phyloP scores from a whole-genome alignment of 2,797 vertebrate genomes.

The Crenichthys baileyi region DNA sequence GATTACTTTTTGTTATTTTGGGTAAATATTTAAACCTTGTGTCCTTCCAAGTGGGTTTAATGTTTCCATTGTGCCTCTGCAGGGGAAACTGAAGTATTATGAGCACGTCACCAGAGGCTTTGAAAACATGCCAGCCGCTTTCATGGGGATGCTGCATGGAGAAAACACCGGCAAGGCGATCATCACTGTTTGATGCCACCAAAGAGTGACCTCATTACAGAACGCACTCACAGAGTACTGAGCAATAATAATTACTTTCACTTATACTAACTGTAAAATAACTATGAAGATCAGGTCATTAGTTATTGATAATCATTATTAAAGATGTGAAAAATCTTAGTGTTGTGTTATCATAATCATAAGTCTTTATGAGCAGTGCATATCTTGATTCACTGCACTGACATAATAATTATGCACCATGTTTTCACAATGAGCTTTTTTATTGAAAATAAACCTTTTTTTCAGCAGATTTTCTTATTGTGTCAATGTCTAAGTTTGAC shows the following conservation, averaged over 20 bases:
- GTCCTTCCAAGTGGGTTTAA: slow-evolving; percentile 3
- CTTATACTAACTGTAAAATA: background rate
- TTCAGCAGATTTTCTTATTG: background rate
- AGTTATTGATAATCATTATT: background rate
- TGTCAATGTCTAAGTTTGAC: background rate
- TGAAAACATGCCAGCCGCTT: slow-evolving; percentile 90
- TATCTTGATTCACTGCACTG: background rate
- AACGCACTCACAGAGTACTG: slow-evolving; percentile 12
- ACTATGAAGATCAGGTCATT: background rate
- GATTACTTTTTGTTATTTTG: background rate
- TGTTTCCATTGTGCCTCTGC: slow-evolving; percentile 32
- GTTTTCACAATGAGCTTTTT: background rate
- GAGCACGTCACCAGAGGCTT: slow-evolving; percentile 88
- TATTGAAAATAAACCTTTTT: background rate
- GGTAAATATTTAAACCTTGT: background rate
- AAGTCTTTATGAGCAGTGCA: background rate
- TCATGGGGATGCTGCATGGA: slow-evolving; percentile 89
- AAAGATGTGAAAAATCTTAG: background rate
- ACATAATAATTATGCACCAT: background rate
- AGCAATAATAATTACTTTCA: background rate
- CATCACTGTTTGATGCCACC: slow-evolving; percentile 78
- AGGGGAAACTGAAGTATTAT: slow-evolving; percentile 86
- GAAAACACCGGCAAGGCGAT: slow-evolving; percentile 89
- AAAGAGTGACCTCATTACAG: background rate
- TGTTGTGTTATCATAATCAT: background rate